Evolutionary conservation across 2,888 invertebrate genomes (phyloP).

Genomic region (Synanthedon myopaeformis): DNA sequence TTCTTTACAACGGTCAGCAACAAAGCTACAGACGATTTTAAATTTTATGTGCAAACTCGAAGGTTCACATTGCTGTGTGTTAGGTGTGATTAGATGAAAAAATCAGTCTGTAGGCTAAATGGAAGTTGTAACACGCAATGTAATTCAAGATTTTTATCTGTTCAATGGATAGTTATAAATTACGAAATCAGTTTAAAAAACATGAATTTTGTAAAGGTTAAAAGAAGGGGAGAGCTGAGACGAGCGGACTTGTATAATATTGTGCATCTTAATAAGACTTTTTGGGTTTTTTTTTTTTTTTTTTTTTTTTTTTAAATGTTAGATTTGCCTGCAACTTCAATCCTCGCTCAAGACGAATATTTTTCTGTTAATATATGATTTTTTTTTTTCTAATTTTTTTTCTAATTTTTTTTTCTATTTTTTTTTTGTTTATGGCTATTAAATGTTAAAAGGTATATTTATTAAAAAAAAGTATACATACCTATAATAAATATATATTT

Average conservation of each 20-base stretch:
- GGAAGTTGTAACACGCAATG: conserved; percentile 41
- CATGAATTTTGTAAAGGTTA: conserved; percentile 32
- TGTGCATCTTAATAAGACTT: not conserved
- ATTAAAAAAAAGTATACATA: too few relatives aligned
- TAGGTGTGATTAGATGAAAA: not conserved
- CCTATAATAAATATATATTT: too few relatives aligned
- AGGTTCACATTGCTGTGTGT: not conserved
- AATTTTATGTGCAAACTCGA: not conserved
- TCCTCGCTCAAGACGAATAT: too few relatives aligned
- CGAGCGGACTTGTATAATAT: not conserved
- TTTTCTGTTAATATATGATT: too few relatives aligned
- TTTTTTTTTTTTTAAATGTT: too few relatives aligned
- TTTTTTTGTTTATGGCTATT: too few relatives aligned
- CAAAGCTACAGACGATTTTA: not conserved
- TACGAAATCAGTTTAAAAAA: conserved; percentile 48
- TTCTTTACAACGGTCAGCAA: not conserved
- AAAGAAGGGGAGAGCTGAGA: conserved; percentile 1
- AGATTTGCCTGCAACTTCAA: too few relatives aligned
- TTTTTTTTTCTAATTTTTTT: too few relatives aligned
- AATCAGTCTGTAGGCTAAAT: not conserved
- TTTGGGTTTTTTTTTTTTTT: too few relatives aligned
- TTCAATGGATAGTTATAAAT: conserved; percentile 61
- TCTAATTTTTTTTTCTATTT: too few relatives aligned
- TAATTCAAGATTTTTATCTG: conserved; percentile 57
- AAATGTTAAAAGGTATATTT: too few relatives aligned